These are phyloP conservation scores for Smittia aterrima DNA, from an alignment of 2,888 invertebrate genomes.

Conservation along the genomic window DNA sequence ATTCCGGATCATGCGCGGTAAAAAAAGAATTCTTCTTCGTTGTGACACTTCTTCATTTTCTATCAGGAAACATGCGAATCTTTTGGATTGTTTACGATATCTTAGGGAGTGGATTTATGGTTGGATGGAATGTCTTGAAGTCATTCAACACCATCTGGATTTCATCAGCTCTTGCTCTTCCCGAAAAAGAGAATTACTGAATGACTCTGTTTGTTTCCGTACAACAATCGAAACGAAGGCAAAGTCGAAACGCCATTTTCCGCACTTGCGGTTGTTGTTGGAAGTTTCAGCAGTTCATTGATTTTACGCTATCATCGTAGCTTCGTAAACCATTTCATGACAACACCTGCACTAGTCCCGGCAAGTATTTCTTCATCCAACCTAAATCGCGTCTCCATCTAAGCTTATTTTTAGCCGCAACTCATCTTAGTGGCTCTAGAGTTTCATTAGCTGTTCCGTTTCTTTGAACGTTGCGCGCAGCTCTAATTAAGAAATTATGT, in stretches of 20 bases:
- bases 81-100: not conserved
- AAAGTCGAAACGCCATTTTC: slow-evolving; percentile 34
- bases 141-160: not conserved
- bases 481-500: not conserved
- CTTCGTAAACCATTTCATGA: not conserved
- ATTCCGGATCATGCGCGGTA: slow-evolving; percentile 5
- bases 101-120: not conserved
- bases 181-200: not conserved
- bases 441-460: not conserved
- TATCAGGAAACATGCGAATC: not conserved
- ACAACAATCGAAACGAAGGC: not conserved
- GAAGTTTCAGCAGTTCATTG: slow-evolving; percentile 14
- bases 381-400: not conserved
- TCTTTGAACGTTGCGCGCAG: not conserved
- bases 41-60: not conserved
- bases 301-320: not conserved
- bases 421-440: slow-evolving; percentile 2
- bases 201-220: not conserved
- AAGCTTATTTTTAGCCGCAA: not conserved
- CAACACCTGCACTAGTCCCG: not conserved
- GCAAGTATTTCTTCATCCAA: not conserved
- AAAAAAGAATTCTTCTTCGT: not conserved
- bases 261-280: not conserved
- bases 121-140: not conserved
- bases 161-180: not conserved